Evolutionary conservation across 2,113 vertebrate genomes (phyloP), one percentile per base, ranked within the genome.

Genomic region (Solea senegalensis): DNA sequence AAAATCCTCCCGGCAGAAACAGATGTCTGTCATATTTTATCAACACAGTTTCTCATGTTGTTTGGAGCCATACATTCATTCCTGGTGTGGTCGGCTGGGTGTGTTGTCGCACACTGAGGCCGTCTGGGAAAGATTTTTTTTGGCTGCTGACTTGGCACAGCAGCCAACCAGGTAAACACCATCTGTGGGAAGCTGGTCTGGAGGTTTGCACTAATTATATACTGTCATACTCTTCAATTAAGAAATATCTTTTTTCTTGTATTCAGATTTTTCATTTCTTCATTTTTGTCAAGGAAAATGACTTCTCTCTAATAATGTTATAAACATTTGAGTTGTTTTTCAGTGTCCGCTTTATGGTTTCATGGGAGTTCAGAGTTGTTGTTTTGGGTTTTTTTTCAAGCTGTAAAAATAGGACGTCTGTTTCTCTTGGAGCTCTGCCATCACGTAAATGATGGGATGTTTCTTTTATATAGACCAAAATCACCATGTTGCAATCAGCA

Each of bases 151-250:
- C 86, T 59, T 45, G 2, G 78, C 85, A 76, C 61, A 48, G 53
- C 81, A 74, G 82, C 76, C 69, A 59, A 75, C 51, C 80, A 83
- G 84, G 88, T 90, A 91, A 91, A 90, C 83, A 88, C 50, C 65
- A 65, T 67, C 65, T 75, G 80, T 72, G 80, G 68, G 50, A 87
- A 88, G 84, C 86, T 91, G 78, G 81, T 72, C 87, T 89, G 76
- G 54, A 57, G 66, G 57, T 83, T 66, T 51, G 5, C 9, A 2
- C 60, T 88, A 88, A 92, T 90, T 81, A 86, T 61, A 88, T 48
- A 21, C 74, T 86, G 84, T 82, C 81, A 83, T 70, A 26, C 13
- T 13, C 56, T 61, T 34, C 56, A 65, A 78, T 83, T 59, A 65
- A 51, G 39, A 49, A 69, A 72, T 8, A 2, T 60, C 11, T 44